A percentile compares a stretch with the other conserved stretches of the same genome.
Conservation (phyloP, 2,113 vertebrate genomes). For the Anolis sagrei region DNA sequence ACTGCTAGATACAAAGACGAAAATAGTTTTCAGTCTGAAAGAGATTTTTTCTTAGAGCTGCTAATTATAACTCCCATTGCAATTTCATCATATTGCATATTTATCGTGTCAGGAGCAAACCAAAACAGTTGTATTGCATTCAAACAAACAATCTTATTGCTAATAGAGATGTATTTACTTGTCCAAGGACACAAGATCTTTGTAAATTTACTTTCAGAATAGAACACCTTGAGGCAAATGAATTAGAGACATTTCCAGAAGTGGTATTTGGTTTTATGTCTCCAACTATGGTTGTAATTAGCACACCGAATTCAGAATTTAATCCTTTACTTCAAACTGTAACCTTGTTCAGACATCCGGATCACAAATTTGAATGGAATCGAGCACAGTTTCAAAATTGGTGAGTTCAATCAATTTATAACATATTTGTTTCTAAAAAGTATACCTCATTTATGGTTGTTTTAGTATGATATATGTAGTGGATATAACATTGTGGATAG, state of each 20-base stretch:
- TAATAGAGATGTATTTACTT: background rate
- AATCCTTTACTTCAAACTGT: slow-evolving; percentile 84
- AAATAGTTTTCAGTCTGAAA: background rate
- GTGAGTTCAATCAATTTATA: slow-evolving; percentile 67
- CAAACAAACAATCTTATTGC: too few species aligned
- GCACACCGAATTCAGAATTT: slow-evolving; percentile 93
- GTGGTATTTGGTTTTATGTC: slow-evolving; percentile 93
- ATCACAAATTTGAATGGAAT: slow-evolving; percentile 97
- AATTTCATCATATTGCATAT: background rate
- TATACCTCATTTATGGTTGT: slow-evolving; percentile 4
- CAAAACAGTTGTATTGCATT: too few species aligned
- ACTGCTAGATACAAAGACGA: background rate
- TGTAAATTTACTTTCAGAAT: slow-evolving; percentile 78
- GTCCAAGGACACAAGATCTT: background rate
- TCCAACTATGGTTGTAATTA: slow-evolving; percentile 85
- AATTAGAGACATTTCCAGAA: slow-evolving; percentile 85
- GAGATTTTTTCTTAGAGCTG: background rate
- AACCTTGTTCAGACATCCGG: slow-evolving; percentile 81
- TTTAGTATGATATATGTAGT: background rate
- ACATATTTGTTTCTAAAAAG: background rate
- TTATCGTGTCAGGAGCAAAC: too few species aligned
- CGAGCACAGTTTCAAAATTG: slow-evolving; percentile 88
- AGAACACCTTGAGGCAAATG: slow-evolving; percentile 86
- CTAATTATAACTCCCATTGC: background rate
- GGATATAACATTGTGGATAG: background rate